Base-by-base conservation (phyloP, 2,888 invertebrate genomes). In the Ectemnius lituratus region DNA sequence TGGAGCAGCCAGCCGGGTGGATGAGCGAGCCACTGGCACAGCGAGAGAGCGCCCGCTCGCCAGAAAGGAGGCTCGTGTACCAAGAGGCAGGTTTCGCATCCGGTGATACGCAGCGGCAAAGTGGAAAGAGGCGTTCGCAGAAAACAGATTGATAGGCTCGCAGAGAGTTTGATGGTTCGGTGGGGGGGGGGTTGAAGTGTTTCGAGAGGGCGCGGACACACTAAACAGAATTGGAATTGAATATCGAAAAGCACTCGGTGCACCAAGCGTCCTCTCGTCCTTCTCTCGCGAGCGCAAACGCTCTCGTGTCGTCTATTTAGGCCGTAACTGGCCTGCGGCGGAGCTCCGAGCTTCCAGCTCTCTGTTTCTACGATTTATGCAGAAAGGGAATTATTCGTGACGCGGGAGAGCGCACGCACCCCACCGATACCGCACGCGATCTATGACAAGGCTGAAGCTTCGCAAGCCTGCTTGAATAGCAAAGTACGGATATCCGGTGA, bases 171-270 rank as follows among this genome's bases (percentile, higher is more conserved):
- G n/a, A n/a, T 46, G 16, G 56, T 4, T 4, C 1, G 23, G 20
- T 0, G 18, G 37, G 58, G 45, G 37, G 46, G n/a, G 45, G 45
- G 23, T 47, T 47, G 52, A 59, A 60, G 58, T 62, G 69, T 6
- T 37, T 23, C 37, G 18, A 63, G 11, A 14, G 18, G 49, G 49
- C 3, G 52, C 3, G 52, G 45, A 8, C 59, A 63, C 62, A 79
- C 78, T 79, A 83, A 81, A 84, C 75, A 72, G 76, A 78, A 77
- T 77, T 70, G 77, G 66, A 77, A 75, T 81, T 75, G 81, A 83
- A 82, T 83, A 78, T 83, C 84, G 83, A 81, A 76, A 78, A 81
- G 70, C 76, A 62, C 47, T 65, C 73, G 65, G 37, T 62, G 60
- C 23, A 23, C 69, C 64, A 52, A 56, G 62, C 67, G 64, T 45